Evolutionary conservation across 2,797 vertebrate species (phyloP), one percentile per base, ranked within the genome.

Genomic region (Fistularia tabacaria): DNA sequence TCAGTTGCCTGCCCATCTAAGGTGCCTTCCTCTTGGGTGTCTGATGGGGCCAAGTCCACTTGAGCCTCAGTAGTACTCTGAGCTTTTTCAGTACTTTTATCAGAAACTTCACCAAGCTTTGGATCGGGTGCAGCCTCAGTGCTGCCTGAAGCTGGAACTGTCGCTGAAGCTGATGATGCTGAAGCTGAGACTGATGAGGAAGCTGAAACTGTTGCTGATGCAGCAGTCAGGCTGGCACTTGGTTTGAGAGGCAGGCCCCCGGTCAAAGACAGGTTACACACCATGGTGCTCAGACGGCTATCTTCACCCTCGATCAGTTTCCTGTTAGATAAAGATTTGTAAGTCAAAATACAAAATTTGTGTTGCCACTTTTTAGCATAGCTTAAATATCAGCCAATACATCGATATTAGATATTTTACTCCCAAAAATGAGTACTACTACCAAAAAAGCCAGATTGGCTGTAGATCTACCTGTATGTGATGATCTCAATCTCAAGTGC

Each of bases 271-370:
- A 88, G 41, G 57, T 58, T 61, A 14, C 41, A 61, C 7, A 91
- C 84, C 86, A 85, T 86, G 46, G 54, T 61, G 63, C 73, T 72
- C 63, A 92, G 81, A 10, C 90, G 86, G 45, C 56, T 82, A 68
- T 92, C 90, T 60, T 92, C 91, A 7, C 90, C 90, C 55, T 92
- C 91, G 0, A 92, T 91, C 67, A 93, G 82, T 64, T 91, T 91
- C 77, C 91, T 92, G 64, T 38, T 4, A 62, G 36, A 54, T 8
- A 49, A 37, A 66, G 25, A 40, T 5, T 3, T 5, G 25, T 25
- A 3, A 2, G 25, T 25, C 25, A 25, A 25, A 25, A 25, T 25
- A 25, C 25, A 25, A 25, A 25, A 25, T 25, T 25, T 25, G 2
- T 5, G 5, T 25, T 2, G 25, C 5, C 25, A 25, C 25, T 25